Conservation (phyloP, 2,888 invertebrate species). For the Ectemnius cavifrons region DNA sequence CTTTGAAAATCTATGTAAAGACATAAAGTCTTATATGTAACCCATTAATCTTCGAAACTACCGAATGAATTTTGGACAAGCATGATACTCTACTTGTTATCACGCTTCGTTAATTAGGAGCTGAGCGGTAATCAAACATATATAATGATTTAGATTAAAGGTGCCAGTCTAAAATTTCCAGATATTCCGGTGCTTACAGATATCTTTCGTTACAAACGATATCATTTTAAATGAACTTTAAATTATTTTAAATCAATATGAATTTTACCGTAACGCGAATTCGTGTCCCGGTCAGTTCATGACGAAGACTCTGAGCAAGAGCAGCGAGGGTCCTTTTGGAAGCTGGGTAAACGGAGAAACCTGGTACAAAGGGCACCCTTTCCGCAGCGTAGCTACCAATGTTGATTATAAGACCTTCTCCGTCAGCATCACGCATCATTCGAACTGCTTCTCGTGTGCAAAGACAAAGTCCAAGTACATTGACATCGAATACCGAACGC, state of each 20-base stretch:
- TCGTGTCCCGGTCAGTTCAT: conserved; percentile 78
- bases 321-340: conserved; percentile 81
- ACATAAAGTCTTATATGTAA: not conserved
- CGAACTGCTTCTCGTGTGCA: conserved; percentile 81
- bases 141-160: no score
- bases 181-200: no score
- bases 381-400: conserved; percentile 81
- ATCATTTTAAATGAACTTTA: no score
- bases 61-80: no score
- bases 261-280: conserved; percentile 65
- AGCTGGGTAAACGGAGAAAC: conserved; percentile 80
- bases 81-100: no score
- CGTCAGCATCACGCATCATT: conserved; percentile 79
- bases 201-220: no score
- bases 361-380: conserved; percentile 78
- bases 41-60: not conserved
- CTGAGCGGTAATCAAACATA: no score
- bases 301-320: conserved; percentile 80
- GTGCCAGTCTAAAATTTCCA: no score
- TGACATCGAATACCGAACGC: conserved; percentile 78
- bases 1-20: no score
- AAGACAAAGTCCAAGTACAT: conserved; percentile 81
- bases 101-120: no score
- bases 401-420: conserved; percentile 81
- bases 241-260: not conserved